A percentile compares a stretch with the other conserved stretches of the same genome.
Conservation (phyloP, 1,140 invertebrate genomes). For the Macrobrachium rosenbergii region DNA sequence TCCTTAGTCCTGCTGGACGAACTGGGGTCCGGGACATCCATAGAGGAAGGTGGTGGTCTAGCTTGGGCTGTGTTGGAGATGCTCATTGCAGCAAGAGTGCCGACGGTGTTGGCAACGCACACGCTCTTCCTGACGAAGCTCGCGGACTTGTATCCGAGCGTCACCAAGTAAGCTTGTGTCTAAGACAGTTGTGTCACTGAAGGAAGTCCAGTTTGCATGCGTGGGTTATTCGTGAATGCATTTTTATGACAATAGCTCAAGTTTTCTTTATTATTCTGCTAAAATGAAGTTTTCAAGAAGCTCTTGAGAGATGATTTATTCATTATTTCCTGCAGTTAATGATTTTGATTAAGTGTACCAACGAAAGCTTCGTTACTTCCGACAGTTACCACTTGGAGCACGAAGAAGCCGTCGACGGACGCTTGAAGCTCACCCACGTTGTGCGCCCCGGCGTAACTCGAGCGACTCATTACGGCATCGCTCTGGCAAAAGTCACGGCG, state of each 20-base stretch:
- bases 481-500: conserved; percentile 56
- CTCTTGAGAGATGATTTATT: too few relatives aligned
- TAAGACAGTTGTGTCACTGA: background rate
- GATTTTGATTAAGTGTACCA: background rate
- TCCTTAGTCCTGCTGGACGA: conserved; percentile 91
- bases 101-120: conserved; percentile 88
- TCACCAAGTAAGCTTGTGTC: conserved; percentile 80
- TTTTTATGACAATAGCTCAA: too few relatives aligned
- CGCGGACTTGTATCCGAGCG: conserved; percentile 81
- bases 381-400: conserved; percentile 51
- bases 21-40: conserved; percentile 83
- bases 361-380: background rate
- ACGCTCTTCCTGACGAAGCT: conserved; percentile 82
- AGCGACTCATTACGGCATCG: conserved; percentile 60
- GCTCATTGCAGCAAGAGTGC: conserved; percentile 79
- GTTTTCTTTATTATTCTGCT: too few relatives aligned
- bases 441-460: conserved; percentile 47
- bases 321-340: too few relatives aligned
- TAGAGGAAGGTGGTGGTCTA: conserved; percentile 86
- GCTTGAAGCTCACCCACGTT: conserved; percentile 36
- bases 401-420: conserved; percentile 21
- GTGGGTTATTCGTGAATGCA: background rate
- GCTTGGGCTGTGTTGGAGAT: conserved; percentile 86
- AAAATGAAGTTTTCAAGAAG: too few relatives aligned
- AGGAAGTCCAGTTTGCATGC: background rate